A percentile compares a stretch with the other conserved stretches of the same genome.
phyloP scores from a whole-genome alignment of 2,888 invertebrate genomes.

The Molorchus minor region DNA sequence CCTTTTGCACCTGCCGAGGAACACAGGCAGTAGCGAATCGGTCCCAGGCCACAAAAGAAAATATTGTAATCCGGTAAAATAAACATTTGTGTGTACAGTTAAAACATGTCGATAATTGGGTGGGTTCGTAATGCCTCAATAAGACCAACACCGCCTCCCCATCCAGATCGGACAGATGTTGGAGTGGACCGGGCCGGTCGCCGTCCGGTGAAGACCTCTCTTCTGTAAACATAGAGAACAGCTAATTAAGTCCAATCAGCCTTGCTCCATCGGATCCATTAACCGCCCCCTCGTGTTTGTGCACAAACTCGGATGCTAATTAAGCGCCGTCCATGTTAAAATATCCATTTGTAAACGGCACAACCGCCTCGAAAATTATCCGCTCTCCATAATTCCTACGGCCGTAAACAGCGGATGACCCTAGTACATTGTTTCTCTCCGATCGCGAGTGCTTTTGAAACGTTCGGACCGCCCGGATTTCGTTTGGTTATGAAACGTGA shows the following conservation, averaged over 20 bases:
- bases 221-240: conserved; percentile 62
- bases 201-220: conserved; percentile 42
- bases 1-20: not conserved
- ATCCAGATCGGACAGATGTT: conserved; percentile 27
- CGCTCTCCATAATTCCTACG: conserved; percentile 30
- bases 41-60: conserved; percentile 3
- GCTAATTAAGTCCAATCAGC: conserved; percentile 71
- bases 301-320: conserved; percentile 63
- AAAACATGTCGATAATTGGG: conserved; percentile 27
- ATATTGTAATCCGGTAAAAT: conserved; percentile 13
- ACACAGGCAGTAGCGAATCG: not conserved
- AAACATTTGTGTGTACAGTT: conserved; percentile 13
- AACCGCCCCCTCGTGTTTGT: conserved; percentile 63
- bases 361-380: conserved; percentile 32
- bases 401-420: conserved; percentile 32
- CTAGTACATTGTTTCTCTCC: conserved; percentile 19
- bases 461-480: conserved; percentile 3
- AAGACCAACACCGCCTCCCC: conserved; percentile 20
- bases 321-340: conserved; percentile 57
- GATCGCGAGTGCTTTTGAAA: conserved; percentile 15
- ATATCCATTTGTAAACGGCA: conserved; percentile 57
- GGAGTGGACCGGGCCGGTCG: conserved; percentile 29
- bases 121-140: conserved; percentile 22
- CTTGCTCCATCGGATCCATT: conserved; percentile 66
- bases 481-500: conserved; percentile 10